Evolutionary conservation across 1,140 invertebrate species (phyloP).

Genomic region (Bombus vancouverensis): DNA sequence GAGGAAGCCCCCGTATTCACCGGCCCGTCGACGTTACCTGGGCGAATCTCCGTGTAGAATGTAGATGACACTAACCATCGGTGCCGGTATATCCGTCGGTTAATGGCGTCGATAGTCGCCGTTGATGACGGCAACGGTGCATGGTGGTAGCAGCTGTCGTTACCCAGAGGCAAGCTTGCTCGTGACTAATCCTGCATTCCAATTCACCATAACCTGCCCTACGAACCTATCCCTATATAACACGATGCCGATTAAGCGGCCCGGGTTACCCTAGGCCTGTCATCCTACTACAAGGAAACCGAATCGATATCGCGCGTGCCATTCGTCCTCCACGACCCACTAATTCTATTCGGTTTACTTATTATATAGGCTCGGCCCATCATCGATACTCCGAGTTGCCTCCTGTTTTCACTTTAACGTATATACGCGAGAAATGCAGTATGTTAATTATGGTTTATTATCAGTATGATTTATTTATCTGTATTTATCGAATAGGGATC

Average conservation of each 20-base stretch:
- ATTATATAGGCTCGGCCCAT: neutral
- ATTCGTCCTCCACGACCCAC: constrained; percentile 71
- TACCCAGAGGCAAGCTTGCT: constrained; percentile 77
- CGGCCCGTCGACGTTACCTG: constrained; percentile 36
- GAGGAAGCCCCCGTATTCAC: constrained; percentile 47
- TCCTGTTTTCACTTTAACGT: neutral
- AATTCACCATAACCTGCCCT: constrained; percentile 74
- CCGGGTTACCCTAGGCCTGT: constrained; percentile 75
- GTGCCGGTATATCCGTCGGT: constrained; percentile 56
- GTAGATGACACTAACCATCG: constrained; percentile 52
- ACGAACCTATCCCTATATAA: constrained; percentile 62
- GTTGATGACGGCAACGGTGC: constrained; percentile 69
- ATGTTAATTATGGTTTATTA: too few species aligned
- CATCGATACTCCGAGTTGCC: neutral
- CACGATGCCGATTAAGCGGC: constrained; percentile 73
- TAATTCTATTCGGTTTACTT: constrained; percentile 37
- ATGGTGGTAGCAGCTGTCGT: constrained; percentile 78
- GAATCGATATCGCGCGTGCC: constrained; percentile 77
- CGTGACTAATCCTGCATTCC: constrained; percentile 80
- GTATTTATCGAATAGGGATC: too few species aligned
- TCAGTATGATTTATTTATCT: too few species aligned
- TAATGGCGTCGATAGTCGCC: constrained; percentile 66
- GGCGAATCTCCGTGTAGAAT: constrained; percentile 30
- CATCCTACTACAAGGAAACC: constrained; percentile 73
- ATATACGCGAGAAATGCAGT: too few species aligned